A percentile compares a stretch with the other conserved stretches of the same genome.
Evolutionary conservation across 2,797 vertebrate species (phyloP).

Genomic region (Alfaro cultratus): DNA sequence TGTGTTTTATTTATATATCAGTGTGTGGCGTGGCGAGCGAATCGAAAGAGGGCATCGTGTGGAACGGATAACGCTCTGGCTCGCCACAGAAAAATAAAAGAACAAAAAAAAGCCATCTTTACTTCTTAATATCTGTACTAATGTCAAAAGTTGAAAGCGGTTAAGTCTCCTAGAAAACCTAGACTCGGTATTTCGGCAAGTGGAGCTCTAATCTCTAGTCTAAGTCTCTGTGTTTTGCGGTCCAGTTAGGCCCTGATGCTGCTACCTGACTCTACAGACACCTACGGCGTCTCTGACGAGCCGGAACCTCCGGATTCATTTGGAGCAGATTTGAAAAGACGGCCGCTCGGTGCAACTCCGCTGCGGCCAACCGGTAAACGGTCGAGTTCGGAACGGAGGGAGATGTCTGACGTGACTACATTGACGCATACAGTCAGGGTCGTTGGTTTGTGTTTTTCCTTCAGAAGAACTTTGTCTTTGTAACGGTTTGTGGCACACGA

Average conservation of each 20-base stretch:
- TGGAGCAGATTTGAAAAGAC: conserved; percentile 60
- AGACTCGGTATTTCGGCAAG: conserved; percentile 68
- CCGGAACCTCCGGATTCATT: conserved; percentile 57
- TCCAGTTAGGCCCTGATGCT: conserved; percentile 68
- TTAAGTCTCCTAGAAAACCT: conserved; percentile 71
- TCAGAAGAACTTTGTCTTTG: conserved; percentile 65
- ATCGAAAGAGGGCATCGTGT: conserved; percentile 65
- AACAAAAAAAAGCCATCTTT: conserved; percentile 51
- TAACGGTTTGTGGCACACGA: conserved; percentile 76
- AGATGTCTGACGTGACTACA: conserved; percentile 74
- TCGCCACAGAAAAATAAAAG: conserved; percentile 51
- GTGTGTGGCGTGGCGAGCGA: conserved; percentile 60
- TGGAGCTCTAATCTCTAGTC: conserved; percentile 74
- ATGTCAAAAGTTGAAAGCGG: conserved; percentile 77
- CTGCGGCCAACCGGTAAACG: conserved; percentile 23
- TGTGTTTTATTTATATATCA: conserved; percentile 26
- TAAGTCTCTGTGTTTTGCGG: conserved; percentile 70
- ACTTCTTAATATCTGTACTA: conserved; percentile 74
- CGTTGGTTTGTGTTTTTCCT: conserved; percentile 58
- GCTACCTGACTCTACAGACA: conserved; percentile 60
- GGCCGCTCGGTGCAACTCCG: conserved; percentile 12
- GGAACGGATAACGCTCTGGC: conserved; percentile 58
- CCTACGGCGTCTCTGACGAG: conserved; percentile 49
- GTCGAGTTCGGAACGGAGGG: conserved; percentile 68
- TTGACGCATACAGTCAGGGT: conserved; percentile 69